These are phyloP conservation scores for Phocoena phocoena DNA, from an alignment of 2,113 vertebrate genomes.

Conservation along the genomic window DNA sequence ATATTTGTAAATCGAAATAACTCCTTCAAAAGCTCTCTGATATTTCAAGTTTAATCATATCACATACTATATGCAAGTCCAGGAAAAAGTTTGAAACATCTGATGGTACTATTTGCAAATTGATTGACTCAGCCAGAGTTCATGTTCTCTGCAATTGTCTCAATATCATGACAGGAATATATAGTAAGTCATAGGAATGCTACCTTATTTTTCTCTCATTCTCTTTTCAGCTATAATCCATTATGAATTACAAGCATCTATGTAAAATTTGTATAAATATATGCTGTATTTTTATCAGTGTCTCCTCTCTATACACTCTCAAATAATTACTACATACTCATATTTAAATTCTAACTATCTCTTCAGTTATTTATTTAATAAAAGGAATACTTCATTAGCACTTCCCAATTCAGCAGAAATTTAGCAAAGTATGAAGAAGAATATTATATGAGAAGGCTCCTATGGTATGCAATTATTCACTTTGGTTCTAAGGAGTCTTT, in stretches of 20 bases:
- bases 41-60: not conserved
- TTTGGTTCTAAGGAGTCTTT: not conserved
- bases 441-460: not conserved
- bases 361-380: slow-evolving; percentile 8
- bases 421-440: slow-evolving; percentile 9
- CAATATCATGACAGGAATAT: not conserved
- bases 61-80: not conserved
- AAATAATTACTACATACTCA: not conserved
- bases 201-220: not conserved
- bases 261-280: not conserved
- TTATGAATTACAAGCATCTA: not conserved
- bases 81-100: not conserved
- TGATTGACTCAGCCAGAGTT: not conserved
- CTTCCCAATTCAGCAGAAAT: not conserved
- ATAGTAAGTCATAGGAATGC: not conserved
- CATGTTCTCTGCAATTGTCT: not conserved
- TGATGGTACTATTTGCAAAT: not conserved
- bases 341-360: slow-evolving; percentile 3
- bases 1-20: not conserved
- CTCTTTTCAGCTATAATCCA: not conserved
- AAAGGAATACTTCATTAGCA: slow-evolving; percentile 9
- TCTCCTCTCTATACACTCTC: not conserved
- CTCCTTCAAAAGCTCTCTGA: not conserved
- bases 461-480: not conserved
- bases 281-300: not conserved